These are phyloP conservation scores for Hypsibius dujardini DNA, from an alignment of 1,140 invertebrate species.

Conservation along the genomic window DNA sequence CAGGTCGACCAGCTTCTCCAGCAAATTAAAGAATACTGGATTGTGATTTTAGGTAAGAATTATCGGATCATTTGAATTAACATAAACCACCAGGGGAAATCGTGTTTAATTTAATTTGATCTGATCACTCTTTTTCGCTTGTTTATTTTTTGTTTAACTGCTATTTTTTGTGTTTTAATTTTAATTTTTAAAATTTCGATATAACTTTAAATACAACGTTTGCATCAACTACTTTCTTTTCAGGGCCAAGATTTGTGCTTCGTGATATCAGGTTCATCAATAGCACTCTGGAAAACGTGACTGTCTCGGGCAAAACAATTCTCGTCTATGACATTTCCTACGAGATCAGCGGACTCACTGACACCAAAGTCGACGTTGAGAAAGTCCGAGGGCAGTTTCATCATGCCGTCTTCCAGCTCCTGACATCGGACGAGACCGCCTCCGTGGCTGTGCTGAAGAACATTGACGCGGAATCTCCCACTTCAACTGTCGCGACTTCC, in stretches of 20 bases:
- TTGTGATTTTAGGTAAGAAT: too few relatives aligned
- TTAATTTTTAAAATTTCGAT: too few relatives aligned
- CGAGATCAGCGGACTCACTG: not conserved
- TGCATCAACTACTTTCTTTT: too few relatives aligned
- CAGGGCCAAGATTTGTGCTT: not conserved
- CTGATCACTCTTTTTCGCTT: too few relatives aligned
- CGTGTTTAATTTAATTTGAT: too few relatives aligned
- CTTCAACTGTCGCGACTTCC: not conserved
- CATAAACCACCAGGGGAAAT: too few relatives aligned
- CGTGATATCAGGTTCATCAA: not conserved
- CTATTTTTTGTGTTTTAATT: too few relatives aligned
- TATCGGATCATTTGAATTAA: too few relatives aligned
- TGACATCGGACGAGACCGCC: not conserved
- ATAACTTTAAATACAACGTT: too few relatives aligned
- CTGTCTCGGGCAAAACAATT: not conserved
- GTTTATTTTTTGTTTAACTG: too few relatives aligned
- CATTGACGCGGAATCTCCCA: not conserved
- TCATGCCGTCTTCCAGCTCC: not conserved
- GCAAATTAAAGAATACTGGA: not conserved
- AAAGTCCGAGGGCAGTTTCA: not conserved
- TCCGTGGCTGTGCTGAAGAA: not conserved
- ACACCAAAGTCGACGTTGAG: conserved; percentile 4
- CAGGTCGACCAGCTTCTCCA: not conserved
- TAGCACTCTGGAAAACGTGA: not conserved
- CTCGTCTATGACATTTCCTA: conserved; percentile 1